Conservation (phyloP, 2,888 invertebrate genomes). For the Drosophila aldrichi region DNA sequence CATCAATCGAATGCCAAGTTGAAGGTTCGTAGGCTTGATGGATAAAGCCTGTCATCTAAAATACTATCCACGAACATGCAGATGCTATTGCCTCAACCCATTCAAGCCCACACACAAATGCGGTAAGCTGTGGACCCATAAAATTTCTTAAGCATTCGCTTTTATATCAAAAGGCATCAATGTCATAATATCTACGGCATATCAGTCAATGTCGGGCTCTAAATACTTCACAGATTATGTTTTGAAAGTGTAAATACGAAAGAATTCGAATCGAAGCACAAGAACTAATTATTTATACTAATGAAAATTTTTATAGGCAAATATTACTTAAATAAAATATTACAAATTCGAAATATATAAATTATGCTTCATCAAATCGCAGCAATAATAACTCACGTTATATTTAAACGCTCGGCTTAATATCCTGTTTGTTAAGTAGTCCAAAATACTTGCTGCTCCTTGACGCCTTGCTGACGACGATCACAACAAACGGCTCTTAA, state of each 20-base stretch:
- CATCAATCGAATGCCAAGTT: conserved; percentile 32
- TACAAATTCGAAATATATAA: neutral
- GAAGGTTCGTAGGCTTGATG: conserved; percentile 52
- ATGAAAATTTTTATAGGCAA: neutral
- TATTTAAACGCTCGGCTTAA: conserved; percentile 12
- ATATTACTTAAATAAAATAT: neutral
- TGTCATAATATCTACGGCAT: conserved; percentile 1
- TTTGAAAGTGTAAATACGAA: neutral
- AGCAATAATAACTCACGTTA: conserved; percentile 38
- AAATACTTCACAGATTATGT: neutral
- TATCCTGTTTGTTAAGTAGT: conserved; percentile 16
- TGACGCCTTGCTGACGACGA: conserved; percentile 10
- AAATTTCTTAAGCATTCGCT: conserved; percentile 10
- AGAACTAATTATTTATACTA: neutral
- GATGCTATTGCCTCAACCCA: conserved; percentile 9
- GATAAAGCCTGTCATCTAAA: conserved; percentile 24
- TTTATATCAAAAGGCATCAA: conserved; percentile 12
- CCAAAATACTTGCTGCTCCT: conserved; percentile 35
- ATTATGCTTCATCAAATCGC: neutral
- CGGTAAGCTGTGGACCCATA: neutral
- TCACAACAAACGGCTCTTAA: conserved; percentile 30
- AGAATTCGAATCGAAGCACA: neutral
- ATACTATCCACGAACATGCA: neutral
- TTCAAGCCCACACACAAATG: conserved; percentile 45
- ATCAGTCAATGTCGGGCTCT: neutral